Percentiles rank a stretch among this genome's conserved stretches.
phyloP scores from a whole-genome alignment of 2,797 vertebrate genomes.

The Spinus pinus region DNA sequence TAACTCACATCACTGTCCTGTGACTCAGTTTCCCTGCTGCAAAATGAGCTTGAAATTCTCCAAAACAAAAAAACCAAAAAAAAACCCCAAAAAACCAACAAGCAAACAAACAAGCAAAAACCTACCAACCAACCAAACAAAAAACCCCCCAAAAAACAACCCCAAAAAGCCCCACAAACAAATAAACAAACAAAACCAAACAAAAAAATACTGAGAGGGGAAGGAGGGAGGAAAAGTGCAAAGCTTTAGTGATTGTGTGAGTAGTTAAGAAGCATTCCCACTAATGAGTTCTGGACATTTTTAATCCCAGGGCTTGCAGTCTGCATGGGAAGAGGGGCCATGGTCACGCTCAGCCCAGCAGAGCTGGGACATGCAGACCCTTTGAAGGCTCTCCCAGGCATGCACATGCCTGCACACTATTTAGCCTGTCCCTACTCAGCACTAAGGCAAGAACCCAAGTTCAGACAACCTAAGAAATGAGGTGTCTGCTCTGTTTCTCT shows the following conservation, averaged over 20 bases:
- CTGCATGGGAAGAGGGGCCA: background rate
- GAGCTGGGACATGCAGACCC: background rate
- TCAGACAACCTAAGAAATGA: conserved; percentile 26
- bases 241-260: background rate
- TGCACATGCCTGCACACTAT: background rate
- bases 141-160: background rate
- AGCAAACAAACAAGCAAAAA: background rate
- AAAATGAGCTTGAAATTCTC: background rate
- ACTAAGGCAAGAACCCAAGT: background rate
- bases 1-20: accelerated
- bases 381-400: background rate
- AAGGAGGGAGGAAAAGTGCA: background rate
- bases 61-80: no score
- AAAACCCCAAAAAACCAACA: no score
- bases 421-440: background rate
- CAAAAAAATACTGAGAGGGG: background rate
- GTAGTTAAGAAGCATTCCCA: background rate
- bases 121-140: no score
- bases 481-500: background rate
- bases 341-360: accelerated
- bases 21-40: background rate
- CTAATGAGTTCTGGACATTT: background rate
- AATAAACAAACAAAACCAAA: background rate
- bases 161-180: background rate
- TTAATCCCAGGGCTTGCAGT: background rate